Conservation (phyloP, 2,888 invertebrate genomes). For the Brachycybe producta region DNA sequence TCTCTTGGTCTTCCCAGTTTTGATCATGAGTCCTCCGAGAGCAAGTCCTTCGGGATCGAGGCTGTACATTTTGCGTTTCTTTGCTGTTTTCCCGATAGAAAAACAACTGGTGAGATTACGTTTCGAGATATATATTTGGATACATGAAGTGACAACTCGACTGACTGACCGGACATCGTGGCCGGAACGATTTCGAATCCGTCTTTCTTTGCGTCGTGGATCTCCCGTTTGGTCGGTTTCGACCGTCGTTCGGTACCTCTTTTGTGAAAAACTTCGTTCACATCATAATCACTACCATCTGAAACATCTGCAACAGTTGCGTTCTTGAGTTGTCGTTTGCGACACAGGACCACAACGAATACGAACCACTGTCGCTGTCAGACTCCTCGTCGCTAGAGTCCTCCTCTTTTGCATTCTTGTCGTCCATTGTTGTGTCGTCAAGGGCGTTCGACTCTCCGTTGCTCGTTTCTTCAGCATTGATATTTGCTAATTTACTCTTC, state of each 20-base stretch:
- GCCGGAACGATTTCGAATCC: conserved; percentile 56
- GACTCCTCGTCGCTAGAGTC: conserved; percentile 40
- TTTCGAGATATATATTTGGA: neutral
- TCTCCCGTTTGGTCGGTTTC: neutral
- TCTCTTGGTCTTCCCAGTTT: conserved; percentile 76
- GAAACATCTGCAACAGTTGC: neutral
- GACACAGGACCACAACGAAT: too few species aligned
- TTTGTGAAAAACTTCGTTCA: conserved; percentile 13
- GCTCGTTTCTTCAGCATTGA: too few species aligned
- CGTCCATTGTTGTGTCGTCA: too few species aligned
- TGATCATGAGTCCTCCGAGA: conserved; percentile 76
- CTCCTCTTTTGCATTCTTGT: conserved; percentile 38
- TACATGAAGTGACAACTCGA: too few species aligned
- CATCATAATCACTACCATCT: conserved; percentile 38
- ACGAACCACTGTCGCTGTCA: neutral
- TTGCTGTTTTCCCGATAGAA: conserved; percentile 35
- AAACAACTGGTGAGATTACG: conserved; percentile 14
- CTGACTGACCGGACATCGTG: conserved; percentile 24
- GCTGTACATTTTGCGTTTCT: conserved; percentile 46
- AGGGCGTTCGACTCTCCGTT: too few species aligned
- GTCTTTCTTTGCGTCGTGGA: conserved; percentile 26
- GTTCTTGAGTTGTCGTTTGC: too few species aligned
- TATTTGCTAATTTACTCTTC: conserved; percentile 32
- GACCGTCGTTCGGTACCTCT: neutral
- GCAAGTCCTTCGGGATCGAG: conserved; percentile 80